Conservation (phyloP, 2,888 invertebrate species). For the Chorisops tibialis region DNA sequence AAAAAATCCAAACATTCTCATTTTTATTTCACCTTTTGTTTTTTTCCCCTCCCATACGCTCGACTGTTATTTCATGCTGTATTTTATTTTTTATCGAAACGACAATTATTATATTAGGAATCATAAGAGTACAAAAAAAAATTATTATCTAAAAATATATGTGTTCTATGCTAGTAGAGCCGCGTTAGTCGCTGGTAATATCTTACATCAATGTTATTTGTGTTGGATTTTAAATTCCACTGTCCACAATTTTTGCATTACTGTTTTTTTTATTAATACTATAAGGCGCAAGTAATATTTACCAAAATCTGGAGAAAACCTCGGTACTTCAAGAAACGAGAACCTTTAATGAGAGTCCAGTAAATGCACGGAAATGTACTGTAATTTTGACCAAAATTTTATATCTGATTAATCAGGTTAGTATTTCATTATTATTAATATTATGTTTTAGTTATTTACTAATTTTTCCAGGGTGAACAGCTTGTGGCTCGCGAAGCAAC, state of each 20-base stretch:
- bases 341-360: conserved; percentile 96
- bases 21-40: too few species aligned
- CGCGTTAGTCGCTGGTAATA: background rate
- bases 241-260: conserved; percentile 2
- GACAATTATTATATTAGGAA: too few species aligned
- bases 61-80: too few species aligned
- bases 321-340: conserved; percentile 95
- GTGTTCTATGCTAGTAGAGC: background rate
- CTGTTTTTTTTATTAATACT: conserved; percentile 37
- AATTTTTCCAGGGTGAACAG: conserved; percentile 67
- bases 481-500: conserved; percentile 94
- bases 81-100: too few species aligned
- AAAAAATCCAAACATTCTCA: too few species aligned
- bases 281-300: conserved; percentile 81
- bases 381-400: conserved; percentile 94
- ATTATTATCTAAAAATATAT: background rate
- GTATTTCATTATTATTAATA: conserved; percentile 7
- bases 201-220: background rate
- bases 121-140: too few species aligned
- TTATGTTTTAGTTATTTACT: background rate
- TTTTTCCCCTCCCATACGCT: too few species aligned
- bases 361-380: conserved; percentile 95
- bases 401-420: conserved; percentile 87
- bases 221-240: background rate
- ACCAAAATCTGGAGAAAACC: conserved; percentile 91